Conservation (phyloP, 1,140 invertebrate genomes). For the Teleogryllus occipitalis region DNA sequence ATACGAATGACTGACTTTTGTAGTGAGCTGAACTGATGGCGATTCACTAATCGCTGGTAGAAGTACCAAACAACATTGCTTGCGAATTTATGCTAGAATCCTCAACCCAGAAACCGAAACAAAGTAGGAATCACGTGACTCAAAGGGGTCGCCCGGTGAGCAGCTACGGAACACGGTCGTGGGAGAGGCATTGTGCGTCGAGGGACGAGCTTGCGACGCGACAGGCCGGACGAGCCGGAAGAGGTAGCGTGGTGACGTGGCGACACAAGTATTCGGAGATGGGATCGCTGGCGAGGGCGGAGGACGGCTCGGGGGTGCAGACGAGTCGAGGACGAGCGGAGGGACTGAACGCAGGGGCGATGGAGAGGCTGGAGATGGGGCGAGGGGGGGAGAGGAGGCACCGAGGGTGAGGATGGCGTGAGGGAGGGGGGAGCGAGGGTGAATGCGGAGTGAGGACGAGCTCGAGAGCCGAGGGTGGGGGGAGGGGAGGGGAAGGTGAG, state of each 20-base stretch:
- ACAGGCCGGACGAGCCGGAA: neutral
- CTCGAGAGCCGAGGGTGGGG: neutral
- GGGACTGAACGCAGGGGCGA: neutral
- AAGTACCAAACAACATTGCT: too few species aligned
- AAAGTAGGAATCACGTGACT: too few species aligned
- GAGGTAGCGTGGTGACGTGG: neutral
- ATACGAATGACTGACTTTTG: too few species aligned
- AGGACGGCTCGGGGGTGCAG: neutral
- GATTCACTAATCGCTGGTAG: too few species aligned
- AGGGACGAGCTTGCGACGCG: neutral
- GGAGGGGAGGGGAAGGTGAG: too few species aligned
- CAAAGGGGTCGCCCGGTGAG: too few species aligned
- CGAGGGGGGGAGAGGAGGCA: neutral
- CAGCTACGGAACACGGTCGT: neutral
- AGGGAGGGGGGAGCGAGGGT: neutral
- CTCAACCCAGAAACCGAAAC: too few species aligned
- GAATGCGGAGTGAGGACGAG: neutral
- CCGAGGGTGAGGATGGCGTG: neutral
- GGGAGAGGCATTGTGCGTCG: neutral
- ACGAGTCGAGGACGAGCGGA: neutral
- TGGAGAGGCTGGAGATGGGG: neutral
- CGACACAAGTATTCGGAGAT: neutral
- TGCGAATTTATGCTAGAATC: too few species aligned
- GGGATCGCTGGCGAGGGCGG: neutral
- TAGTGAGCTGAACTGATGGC: too few species aligned